phyloP scores from a whole-genome alignment of 2,113 vertebrate species.

The Bubo bubo region DNA sequence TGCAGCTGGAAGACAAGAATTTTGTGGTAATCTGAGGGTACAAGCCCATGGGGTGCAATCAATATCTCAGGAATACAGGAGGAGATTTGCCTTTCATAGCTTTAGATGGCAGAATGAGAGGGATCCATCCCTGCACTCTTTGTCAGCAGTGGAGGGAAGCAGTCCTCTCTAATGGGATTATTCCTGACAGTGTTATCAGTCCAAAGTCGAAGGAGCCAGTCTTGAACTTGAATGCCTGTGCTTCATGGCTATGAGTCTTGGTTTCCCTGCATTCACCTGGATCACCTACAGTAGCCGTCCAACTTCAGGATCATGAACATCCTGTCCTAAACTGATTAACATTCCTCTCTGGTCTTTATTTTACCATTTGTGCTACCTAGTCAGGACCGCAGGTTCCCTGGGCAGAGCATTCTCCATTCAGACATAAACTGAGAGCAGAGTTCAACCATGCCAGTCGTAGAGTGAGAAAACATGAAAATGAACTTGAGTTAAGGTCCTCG shows the following conservation, averaged over 20 bases:
- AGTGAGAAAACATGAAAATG: background rate
- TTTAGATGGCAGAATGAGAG: background rate
- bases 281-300: background rate
- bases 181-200: background rate
- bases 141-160: background rate
- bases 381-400: background rate
- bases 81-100: background rate
- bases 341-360: background rate
- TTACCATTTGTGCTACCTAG: background rate
- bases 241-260: background rate
- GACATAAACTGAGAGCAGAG: background rate
- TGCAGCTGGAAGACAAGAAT: background rate
- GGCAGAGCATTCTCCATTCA: background rate
- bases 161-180: background rate
- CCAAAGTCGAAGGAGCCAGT: background rate
- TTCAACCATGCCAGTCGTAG: background rate
- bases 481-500: background rate
- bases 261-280: background rate
- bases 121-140: background rate
- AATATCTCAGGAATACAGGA: background rate
- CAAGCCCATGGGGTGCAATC: background rate
- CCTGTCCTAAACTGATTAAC: background rate
- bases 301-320: background rate
- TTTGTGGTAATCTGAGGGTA: accelerated
- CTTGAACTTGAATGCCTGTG: background rate